Evolutionary conservation across 2,113 vertebrate genomes (phyloP).

Genomic region (Numida meleagris): DNA sequence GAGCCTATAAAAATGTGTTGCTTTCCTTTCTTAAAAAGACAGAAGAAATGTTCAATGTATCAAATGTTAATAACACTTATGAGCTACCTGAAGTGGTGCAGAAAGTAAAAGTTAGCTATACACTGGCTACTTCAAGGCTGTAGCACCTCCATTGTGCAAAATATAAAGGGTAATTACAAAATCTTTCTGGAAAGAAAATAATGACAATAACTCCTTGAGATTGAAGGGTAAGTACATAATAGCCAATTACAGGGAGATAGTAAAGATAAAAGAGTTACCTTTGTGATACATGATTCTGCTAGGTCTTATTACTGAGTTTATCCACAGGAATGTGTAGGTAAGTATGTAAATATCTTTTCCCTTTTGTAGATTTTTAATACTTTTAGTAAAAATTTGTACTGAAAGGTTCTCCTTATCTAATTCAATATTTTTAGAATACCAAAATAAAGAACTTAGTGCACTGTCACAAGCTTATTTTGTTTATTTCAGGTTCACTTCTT

Average conservation of each 20-base stretch:
- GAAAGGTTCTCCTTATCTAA: neutral
- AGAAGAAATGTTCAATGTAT: neutral
- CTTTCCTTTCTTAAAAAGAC: constrained; percentile 19
- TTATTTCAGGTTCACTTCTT: neutral
- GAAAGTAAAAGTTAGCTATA: constrained; percentile 25
- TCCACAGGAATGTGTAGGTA: neutral
- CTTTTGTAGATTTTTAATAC: neutral
- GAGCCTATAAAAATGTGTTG: neutral
- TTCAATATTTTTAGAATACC: neutral
- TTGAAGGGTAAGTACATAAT: neutral
- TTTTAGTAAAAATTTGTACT: neutral
- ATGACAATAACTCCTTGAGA: neutral
- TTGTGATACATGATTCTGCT: neutral
- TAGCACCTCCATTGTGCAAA: neutral
- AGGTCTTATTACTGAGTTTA: constrained; percentile 29
- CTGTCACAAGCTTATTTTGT: neutral
- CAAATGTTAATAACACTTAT: constrained; percentile 17
- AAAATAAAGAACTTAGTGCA: neutral
- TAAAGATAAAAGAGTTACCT: neutral
- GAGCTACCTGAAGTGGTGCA: neutral
- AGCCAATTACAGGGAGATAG: neutral
- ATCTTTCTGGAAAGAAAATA: neutral
- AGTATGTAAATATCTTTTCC: neutral
- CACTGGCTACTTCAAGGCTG: constrained; percentile 35
- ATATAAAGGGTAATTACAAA: constrained; percentile 11